Base-by-base conservation (phyloP, 2,888 invertebrate genomes). In the Prenolepis imparis region DNA sequence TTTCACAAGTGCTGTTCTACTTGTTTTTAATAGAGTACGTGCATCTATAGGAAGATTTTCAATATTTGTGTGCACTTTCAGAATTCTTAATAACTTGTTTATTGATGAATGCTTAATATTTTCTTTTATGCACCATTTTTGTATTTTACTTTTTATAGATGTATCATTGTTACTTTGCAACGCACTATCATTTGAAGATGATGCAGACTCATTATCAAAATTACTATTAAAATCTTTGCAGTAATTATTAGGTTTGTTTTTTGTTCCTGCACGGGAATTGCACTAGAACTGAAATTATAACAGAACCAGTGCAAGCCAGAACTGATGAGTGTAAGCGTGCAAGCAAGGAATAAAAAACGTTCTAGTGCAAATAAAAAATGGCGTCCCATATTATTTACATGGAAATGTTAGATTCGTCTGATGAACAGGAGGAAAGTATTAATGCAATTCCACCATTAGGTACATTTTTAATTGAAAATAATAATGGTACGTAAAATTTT, bases 81-180 rank as follows among this genome's bases (percentile, higher is more conserved):
- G 21, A 57, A 57, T 57, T 57, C 21, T 57, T 57, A 21, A 57
- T 57, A 57, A 57, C 21, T 57, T 57, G 21, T 57, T 57, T 57
- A 57, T 21, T 11, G 21, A 57, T 21, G 21, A 57, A 57, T 57
- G 21, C 55, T 55, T 57, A 57, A 57, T 57, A 57, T 57, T 57
- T 21, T 57, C 55, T 21, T 57, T n/a, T 21, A 57, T 57, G 21
- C 12, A 57, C 21, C 55, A 57, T 57, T 57, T 21, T 57, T 57
- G 21, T 21, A 57, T 21, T 57, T 57, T 11, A 57, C 21, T 57
- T 21, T 21, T 57, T 57, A 57, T 21, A 57, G 55, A 4, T 55
- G 21, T 55, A 55, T 57, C 21, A 57, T 11, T 57, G 21, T 21
- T 55, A 55, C 9, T 55, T n/a, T 55, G 52, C n/a, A n/a, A 55